These are phyloP conservation scores for Psephotus haematonotus DNA, from an alignment of 2,113 vertebrate genomes.

Conservation along the genomic window DNA sequence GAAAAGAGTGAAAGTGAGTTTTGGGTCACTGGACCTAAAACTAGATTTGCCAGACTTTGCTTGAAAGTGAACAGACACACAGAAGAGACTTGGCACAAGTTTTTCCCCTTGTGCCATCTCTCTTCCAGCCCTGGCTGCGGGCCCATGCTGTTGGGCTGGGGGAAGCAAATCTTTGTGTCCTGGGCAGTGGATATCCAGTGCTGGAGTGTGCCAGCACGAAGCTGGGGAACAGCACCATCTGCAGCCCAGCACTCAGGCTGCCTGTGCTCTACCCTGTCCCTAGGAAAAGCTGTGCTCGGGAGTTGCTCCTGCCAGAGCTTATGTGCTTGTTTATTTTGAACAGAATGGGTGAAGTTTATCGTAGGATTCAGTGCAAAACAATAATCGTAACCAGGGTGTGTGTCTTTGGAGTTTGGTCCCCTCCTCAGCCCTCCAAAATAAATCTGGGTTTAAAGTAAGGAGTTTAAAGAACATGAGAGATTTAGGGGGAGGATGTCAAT, in stretches of 20 bases:
- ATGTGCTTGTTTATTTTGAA: background rate
- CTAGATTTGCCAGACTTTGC: background rate
- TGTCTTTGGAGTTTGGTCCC: background rate
- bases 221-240: background rate
- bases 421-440: background rate
- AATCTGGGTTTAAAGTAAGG: background rate
- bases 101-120: background rate
- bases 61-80: background rate
- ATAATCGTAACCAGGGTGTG: background rate
- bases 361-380: background rate
- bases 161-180: fast-evolving
- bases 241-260: background rate
- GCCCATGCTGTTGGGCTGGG: fast-evolving
- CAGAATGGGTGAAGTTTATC: background rate
- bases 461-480: background rate
- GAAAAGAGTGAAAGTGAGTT: background rate
- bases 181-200: fast-evolving
- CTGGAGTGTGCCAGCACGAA: fast-evolving
- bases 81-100: background rate
- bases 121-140: fast-evolving
- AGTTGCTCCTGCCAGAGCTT: background rate
- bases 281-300: fast-evolving
- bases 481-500: too few relatives aligned
- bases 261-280: fast-evolving
- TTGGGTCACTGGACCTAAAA: background rate